Percentiles rank a stretch among this genome's conserved stretches.
phyloP scores from a whole-genome alignment of 2,113 vertebrate genomes.

The Hemibagrus wyckioides region DNA sequence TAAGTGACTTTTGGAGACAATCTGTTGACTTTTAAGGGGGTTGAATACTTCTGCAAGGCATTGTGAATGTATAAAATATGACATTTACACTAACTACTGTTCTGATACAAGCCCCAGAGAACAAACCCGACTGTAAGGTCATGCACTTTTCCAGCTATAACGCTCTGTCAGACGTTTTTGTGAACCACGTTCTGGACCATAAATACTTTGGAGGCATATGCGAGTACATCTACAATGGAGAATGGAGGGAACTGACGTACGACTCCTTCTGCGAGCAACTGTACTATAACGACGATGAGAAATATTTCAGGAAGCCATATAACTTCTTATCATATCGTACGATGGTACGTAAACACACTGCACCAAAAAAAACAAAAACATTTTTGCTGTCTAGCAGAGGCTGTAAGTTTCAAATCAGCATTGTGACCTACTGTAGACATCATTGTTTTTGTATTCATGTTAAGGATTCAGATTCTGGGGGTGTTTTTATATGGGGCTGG shows the following conservation, averaged over 20 bases:
- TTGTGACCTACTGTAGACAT: not conserved
- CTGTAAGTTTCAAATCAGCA: not conserved
- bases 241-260: slow-evolving; percentile 86
- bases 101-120: not conserved
- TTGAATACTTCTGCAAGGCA: not conserved
- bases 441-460: not conserved
- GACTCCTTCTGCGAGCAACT: slow-evolving; percentile 83
- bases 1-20: not conserved
- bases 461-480: not conserved
- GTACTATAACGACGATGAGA: slow-evolving; percentile 83
- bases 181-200: slow-evolving; percentile 74
- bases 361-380: too few species aligned
- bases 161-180: slow-evolving; percentile 73
- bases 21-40: not conserved
- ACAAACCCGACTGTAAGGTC: not conserved
- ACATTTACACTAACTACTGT: not conserved
- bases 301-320: slow-evolving; percentile 89
- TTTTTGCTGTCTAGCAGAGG: not conserved
- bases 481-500: not conserved
- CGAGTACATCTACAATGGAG: slow-evolving; percentile 89
- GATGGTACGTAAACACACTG: slow-evolving; percentile 69
- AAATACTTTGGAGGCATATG: slow-evolving; percentile 83
- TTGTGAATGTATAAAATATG: not conserved
- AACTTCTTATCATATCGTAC: slow-evolving; percentile 87
- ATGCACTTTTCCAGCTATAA: slow-evolving; percentile 75